Evolutionary conservation across 2,113 vertebrate genomes (phyloP), one percentile per base, ranked within the genome.

Genomic region (Coturnix japonica): DNA sequence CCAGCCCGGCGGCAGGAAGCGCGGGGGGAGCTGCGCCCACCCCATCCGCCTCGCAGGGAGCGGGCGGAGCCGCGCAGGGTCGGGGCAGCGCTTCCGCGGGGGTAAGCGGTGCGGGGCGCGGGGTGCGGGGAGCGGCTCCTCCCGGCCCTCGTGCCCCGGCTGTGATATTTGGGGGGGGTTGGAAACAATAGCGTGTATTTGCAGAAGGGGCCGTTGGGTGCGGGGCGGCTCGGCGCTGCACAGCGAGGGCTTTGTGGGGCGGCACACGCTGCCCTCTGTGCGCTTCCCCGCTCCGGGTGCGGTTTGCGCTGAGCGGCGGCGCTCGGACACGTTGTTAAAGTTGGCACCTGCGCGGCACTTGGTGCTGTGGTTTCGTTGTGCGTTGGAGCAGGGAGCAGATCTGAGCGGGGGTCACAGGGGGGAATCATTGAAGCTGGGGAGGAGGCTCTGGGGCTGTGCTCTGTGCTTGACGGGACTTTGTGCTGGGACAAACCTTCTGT

Each of bases 181-280:
- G 11, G 75, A 70, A 81, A 95, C 89, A 85, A 92, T 95, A n/a
- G 89, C 79, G 65, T 90, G 90, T 85, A 51, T 88, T 85, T 88
- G 72, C 72, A 19, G 18, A 85, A 91, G 64, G 74, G 85, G 89
- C 89, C 47, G 77, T 44, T 57, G 44, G 14, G 61, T 63, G 18
- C 2, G 28, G 78, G 63, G 72, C 53, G 44, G 85, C 49, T n/a
- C 56, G 2, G 72, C 43, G 25, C 72, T 21, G 64, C 47, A 86
- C 94, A 91, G 92, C 59, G 26, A 39, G 59, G 54, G 89, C 92
- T 93, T 93, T 94, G 90, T 91, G 22, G 90, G 81, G 64, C 54
- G 57, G 81, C 77, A 73, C 82, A 84, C 82, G 28, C 70, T 73
- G 65, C 15, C 15, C 60, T 87, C 78, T 85, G 92, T 91, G 2